These are phyloP conservation scores for Muscicapa adusta DNA, from an alignment of 2,113 vertebrate species.

Conservation along the genomic window DNA sequence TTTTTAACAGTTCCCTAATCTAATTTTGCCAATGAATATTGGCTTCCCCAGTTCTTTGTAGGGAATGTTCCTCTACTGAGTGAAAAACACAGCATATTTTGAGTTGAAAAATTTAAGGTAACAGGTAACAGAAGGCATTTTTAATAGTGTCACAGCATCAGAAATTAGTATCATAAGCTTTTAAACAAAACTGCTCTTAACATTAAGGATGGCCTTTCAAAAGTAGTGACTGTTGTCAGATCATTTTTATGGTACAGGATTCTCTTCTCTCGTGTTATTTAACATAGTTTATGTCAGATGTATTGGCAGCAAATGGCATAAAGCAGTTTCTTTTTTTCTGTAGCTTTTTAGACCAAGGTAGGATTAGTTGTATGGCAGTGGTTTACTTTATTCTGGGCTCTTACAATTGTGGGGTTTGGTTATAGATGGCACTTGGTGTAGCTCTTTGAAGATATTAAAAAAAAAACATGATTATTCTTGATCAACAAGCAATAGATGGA, in stretches of 20 bases:
- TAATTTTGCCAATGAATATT: not conserved
- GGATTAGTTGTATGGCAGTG: not conserved
- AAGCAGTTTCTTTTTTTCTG: not conserved
- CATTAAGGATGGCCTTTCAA: not conserved
- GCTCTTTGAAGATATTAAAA: not conserved
- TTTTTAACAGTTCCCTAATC: not conserved
- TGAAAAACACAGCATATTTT: not conserved
- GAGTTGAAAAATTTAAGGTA: not conserved
- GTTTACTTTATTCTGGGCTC: not conserved
- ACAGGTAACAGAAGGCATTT: not conserved
- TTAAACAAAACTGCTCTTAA: not conserved
- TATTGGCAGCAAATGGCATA: not conserved
- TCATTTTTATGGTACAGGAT: not conserved
- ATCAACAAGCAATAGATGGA: not conserved
- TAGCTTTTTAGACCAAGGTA: not conserved
- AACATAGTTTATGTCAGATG: not conserved
- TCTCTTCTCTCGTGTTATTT: not conserved
- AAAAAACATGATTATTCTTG: not conserved
- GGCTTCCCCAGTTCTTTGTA: not conserved
- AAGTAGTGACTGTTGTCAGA: not conserved
- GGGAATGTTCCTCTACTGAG: not conserved
- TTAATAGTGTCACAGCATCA: not conserved
- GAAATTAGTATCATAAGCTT: not conserved
- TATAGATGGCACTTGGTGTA: not conserved
- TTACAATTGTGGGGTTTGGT: not conserved